Conservation (phyloP, 64 coral and sea anemone species). For the Porites lutea region DNA sequence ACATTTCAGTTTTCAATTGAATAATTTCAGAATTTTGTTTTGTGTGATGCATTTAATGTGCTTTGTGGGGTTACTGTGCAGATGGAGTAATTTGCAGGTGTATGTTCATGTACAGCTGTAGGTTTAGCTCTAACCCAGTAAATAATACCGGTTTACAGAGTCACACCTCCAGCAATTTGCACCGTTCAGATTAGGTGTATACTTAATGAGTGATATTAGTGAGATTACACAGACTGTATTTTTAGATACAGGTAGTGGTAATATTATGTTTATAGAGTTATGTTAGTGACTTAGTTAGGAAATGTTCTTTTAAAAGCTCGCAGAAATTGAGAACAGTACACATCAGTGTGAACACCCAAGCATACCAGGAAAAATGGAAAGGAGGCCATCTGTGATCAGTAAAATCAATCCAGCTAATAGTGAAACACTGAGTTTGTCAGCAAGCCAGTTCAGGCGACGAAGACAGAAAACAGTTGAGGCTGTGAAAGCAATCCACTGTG, state of each 20-base stretch:
- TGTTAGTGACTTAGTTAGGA: slow-evolving; percentile 59
- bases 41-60: slow-evolving; percentile 17
- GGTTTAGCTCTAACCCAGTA: slow-evolving; percentile 49
- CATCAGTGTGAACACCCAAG: slow-evolving; percentile 50
- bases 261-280: slow-evolving; percentile 60
- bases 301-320: slow-evolving; percentile 60
- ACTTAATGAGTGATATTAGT: slow-evolving; percentile 54
- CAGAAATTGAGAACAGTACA: slow-evolving; percentile 51
- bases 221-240: slow-evolving; percentile 51
- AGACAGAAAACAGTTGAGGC: slow-evolving; percentile 68
- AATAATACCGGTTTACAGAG: slow-evolving; percentile 44
- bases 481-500: slow-evolving; percentile 74
- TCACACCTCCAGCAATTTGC: slow-evolving; percentile 6
- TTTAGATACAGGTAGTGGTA: slow-evolving; percentile 27
- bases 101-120: slow-evolving; percentile 26
- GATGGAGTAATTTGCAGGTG: slow-evolving; percentile 34
- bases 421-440: slow-evolving; percentile 66
- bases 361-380: slow-evolving; percentile 53
- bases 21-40: slow-evolving; percentile 47
- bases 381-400: slow-evolving; percentile 48
- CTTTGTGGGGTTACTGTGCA: neutral
- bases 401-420: slow-evolving; percentile 58
- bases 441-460: slow-evolving; percentile 49
- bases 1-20: slow-evolving; percentile 48
- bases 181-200: slow-evolving; percentile 60